These are phyloP conservation scores for Tetramorium bicarinatum DNA, from an alignment of 2,888 invertebrate genomes.

Conservation along the genomic window DNA sequence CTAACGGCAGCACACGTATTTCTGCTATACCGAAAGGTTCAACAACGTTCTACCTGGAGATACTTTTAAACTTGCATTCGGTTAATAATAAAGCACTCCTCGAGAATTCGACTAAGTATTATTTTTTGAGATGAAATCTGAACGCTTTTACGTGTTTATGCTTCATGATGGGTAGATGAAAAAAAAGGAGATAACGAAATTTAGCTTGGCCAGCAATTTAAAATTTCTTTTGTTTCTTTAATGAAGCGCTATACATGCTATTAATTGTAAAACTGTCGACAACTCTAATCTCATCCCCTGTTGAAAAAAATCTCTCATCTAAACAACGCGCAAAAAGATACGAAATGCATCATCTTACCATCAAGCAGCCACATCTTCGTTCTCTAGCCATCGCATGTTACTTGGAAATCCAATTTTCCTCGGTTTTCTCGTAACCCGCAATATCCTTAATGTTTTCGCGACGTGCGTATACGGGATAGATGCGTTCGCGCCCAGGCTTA, in stretches of 20 bases:
- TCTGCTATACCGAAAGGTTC: slow-evolving; percentile 23
- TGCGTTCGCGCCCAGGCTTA: slow-evolving; percentile 46
- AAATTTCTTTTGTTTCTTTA: not conserved
- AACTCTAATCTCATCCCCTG: not conserved
- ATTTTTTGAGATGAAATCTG: slow-evolving; percentile 41
- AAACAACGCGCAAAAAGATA: not conserved
- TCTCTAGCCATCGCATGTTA: slow-evolving; percentile 1
- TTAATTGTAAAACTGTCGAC: slow-evolving; percentile 19
- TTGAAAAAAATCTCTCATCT: not conserved
- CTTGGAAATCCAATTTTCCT: slow-evolving; percentile 49
- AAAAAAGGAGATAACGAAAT: not conserved
- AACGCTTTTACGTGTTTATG: slow-evolving; percentile 37
- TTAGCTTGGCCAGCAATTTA: not conserved
- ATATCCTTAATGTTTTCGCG: slow-evolving; percentile 47
- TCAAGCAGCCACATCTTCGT: not conserved
- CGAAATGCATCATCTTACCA: not conserved
- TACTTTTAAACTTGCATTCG: slow-evolving; percentile 72
- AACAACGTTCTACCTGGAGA: slow-evolving; percentile 44
- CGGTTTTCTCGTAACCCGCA: slow-evolving; percentile 38
- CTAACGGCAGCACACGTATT: slow-evolving; percentile 32
- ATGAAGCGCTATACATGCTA: not conserved
- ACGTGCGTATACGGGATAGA: slow-evolving; percentile 30
- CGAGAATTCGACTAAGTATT: slow-evolving; percentile 32
- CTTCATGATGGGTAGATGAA: not conserved
- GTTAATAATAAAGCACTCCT: slow-evolving; percentile 75